phyloP scores from a whole-genome alignment of 2,113 vertebrate genomes.

The Pygoscelis antarcticus region DNA sequence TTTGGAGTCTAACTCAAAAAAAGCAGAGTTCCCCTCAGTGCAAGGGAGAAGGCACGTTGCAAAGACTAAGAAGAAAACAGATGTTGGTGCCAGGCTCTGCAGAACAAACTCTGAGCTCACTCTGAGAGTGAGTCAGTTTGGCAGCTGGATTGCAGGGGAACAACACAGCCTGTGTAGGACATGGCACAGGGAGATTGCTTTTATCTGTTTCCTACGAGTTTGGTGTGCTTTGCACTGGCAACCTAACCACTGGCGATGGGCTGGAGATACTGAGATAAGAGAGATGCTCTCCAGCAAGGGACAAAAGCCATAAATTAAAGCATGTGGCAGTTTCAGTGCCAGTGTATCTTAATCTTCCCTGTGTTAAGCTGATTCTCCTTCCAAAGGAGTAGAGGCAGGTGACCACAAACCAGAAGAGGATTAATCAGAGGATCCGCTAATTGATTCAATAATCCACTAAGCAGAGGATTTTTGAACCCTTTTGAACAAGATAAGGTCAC shows the following conservation, averaged over 20 bases:
- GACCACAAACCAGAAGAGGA: conserved; percentile 2
- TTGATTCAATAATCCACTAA: conserved; percentile 16
- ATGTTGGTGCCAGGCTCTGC: background rate
- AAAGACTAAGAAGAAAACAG: background rate
- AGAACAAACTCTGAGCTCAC: background rate
- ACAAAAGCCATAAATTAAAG: background rate
- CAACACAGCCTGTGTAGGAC: background rate
- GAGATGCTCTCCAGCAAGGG: background rate
- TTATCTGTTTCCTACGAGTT: background rate
- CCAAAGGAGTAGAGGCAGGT: background rate
- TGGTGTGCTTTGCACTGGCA: background rate
- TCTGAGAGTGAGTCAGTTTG: background rate
- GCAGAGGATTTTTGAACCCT: background rate
- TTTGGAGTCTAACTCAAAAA: background rate
- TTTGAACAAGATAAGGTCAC: background rate
- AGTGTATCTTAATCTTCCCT: background rate
- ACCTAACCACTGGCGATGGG: background rate
- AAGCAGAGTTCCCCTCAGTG: background rate
- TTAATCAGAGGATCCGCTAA: conserved; percentile 14
- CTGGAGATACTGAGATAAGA: background rate
- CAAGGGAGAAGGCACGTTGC: background rate
- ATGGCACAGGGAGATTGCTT: background rate
- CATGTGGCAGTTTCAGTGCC: background rate
- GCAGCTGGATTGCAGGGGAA: background rate
- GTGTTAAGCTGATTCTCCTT: conserved; percentile 3